These are phyloP conservation scores for Caenorhabditis inopinata DNA, from an alignment of 1,140 invertebrate species.

Conservation along the genomic window DNA sequence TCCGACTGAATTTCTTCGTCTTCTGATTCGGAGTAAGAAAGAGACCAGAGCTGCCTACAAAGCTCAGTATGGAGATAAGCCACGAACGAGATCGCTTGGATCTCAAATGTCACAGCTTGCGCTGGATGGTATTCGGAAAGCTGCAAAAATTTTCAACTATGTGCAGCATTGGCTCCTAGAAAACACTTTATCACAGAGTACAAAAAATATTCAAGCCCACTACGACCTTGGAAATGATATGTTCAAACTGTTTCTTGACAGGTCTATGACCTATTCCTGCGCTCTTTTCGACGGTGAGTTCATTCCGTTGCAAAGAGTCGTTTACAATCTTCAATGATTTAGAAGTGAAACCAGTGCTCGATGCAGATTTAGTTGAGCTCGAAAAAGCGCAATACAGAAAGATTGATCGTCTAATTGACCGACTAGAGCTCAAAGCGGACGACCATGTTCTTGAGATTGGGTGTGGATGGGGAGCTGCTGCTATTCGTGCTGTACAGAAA, in stretches of 20 bases:
- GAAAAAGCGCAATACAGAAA: slow-evolving; percentile 61
- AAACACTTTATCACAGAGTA: slow-evolving; percentile 38
- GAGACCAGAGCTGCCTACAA: not conserved
- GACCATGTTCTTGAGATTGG: slow-evolving; percentile 64
- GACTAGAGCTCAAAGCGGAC: slow-evolving; percentile 54
- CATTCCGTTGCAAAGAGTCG: too few relatives aligned
- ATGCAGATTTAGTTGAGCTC: slow-evolving; percentile 26
- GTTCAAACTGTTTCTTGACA: slow-evolving; percentile 55
- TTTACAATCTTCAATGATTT: not conserved
- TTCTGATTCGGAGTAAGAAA: slow-evolving; percentile 48
- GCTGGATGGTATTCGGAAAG: slow-evolving; percentile 21
- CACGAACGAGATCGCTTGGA: not conserved
- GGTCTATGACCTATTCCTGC: slow-evolving; percentile 58
- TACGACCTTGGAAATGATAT: slow-evolving; percentile 59
- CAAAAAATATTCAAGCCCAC: slow-evolving; percentile 50
- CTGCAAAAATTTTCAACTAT: slow-evolving; percentile 49
- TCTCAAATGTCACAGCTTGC: not conserved
- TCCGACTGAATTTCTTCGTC: slow-evolving; percentile 51
- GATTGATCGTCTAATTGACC: slow-evolving; percentile 58
- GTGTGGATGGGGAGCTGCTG: slow-evolving; percentile 62
- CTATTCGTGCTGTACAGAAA: slow-evolving; percentile 48
- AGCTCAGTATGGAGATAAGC: not conserved
- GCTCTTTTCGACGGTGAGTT: slow-evolving; percentile 50
- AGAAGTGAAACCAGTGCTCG: slow-evolving; percentile 6
- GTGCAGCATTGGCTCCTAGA: slow-evolving; percentile 45